Evolutionary conservation across 2,113 vertebrate genomes (phyloP).

Genomic region (Ptyas mucosa): DNA sequence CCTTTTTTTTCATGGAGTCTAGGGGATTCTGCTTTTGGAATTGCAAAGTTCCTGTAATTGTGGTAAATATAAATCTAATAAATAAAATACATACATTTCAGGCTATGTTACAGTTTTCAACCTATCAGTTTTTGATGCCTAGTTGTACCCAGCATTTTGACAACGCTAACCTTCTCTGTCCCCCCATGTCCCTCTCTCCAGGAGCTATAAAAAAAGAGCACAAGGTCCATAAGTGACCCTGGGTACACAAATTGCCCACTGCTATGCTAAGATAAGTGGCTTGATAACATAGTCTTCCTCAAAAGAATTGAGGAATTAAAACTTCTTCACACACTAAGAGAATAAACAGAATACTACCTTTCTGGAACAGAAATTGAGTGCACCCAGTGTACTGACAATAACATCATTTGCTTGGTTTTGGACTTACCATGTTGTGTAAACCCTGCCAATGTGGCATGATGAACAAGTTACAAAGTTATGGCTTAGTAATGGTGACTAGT

Average conservation of each 20-base stretch:
- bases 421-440: not conserved
- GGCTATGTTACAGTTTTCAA: not conserved
- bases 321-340: not conserved
- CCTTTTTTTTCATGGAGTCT: not conserved
- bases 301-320: not conserved
- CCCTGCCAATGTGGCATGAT: not conserved
- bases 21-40: not conserved
- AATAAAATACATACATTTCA: not conserved
- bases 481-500: not conserved
- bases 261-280: not conserved
- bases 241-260: not conserved
- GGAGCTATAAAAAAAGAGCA: not conserved
- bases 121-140: not conserved
- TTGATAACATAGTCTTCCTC: not conserved
- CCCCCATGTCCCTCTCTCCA: not conserved
- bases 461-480: not conserved
- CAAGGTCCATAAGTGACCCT: not conserved
- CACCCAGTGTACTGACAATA: not conserved
- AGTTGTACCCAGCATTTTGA: not conserved
- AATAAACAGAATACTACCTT: not conserved
- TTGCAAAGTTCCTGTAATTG: not conserved
- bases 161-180: not conserved
- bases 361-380: not conserved
- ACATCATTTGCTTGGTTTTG: not conserved
- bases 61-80: not conserved